These are phyloP conservation scores for Clunio marinus DNA, from an alignment of 2,888 invertebrate genomes.

Conservation along the genomic window DNA sequence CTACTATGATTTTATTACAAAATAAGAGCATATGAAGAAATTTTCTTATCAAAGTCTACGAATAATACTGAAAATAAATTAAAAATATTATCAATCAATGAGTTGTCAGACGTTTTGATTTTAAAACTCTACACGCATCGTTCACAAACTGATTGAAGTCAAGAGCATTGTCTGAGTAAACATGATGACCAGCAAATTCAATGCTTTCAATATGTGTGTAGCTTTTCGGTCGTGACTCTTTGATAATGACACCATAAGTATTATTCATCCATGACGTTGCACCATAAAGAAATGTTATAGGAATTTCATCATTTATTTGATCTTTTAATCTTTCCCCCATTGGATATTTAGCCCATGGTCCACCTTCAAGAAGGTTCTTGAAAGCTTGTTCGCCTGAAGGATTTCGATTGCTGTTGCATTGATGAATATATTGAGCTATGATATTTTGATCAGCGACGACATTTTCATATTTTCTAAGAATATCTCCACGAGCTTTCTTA, in stretches of 20 bases:
- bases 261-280: slow-evolving; percentile 93
- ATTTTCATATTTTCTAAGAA: slow-evolving; percentile 75
- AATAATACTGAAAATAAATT: not conserved
- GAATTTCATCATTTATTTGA: slow-evolving; percentile 63
- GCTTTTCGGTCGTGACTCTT: slow-evolving; percentile 61
- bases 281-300: slow-evolving; percentile 88
- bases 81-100: not conserved
- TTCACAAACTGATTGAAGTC: slow-evolving; percentile 78
- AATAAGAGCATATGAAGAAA: too few species aligned
- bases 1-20: too few species aligned
- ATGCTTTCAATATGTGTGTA: slow-evolving; percentile 82
- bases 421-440: slow-evolving; percentile 91
- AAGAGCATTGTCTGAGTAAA: slow-evolving; percentile 87
- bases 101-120: not conserved
- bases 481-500: slow-evolving; percentile 79
- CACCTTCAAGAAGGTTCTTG: slow-evolving; percentile 75
- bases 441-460: slow-evolving; percentile 61
- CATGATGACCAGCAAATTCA: slow-evolving; percentile 88
- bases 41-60: not conserved
- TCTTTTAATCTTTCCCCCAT: slow-evolving; percentile 75
- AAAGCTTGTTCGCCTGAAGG: slow-evolving; percentile 94
- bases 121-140: slow-evolving; percentile 59
- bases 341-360: slow-evolving; percentile 72
- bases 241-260: slow-evolving; percentile 72
- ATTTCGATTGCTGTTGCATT: slow-evolving; percentile 81